These are phyloP conservation scores for Lagopus leucura DNA, from an alignment of 2,113 vertebrate genomes.

Conservation along the genomic window DNA sequence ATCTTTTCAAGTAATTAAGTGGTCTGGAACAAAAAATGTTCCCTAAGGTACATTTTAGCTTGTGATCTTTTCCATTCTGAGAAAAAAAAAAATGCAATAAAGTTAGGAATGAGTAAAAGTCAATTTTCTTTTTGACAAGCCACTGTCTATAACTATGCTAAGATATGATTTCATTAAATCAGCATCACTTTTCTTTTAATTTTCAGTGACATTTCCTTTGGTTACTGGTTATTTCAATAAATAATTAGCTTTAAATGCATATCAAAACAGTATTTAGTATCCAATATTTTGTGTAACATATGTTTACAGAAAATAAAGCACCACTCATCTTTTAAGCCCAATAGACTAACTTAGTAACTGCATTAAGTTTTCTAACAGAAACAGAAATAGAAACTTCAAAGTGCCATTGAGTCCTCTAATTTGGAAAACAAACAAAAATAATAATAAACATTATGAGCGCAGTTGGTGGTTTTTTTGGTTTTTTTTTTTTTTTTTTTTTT, in stretches of 20 bases:
- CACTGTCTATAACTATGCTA: constrained; percentile 50
- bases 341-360: constrained; percentile 57
- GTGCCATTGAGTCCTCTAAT: background rate
- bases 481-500: background rate
- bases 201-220: constrained; percentile 75
- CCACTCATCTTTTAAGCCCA: constrained; percentile 67
- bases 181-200: constrained; percentile 64
- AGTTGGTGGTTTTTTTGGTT: background rate
- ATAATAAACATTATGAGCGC: background rate
- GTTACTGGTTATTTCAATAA: constrained; percentile 72
- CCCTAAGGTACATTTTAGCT: constrained; percentile 69
- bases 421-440: background rate
- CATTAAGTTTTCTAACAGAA: constrained; percentile 26
- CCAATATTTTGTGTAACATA: constrained; percentile 3
- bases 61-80: constrained; percentile 67
- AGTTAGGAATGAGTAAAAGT: constrained; percentile 56
- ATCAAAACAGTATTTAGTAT: constrained; percentile 67
- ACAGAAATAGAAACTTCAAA: constrained; percentile 30
- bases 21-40: constrained; percentile 37
- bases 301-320: constrained; percentile 66
- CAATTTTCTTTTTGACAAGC: constrained; percentile 69
- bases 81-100: constrained; percentile 38
- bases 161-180: constrained; percentile 72
- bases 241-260: constrained; percentile 64
- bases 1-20: constrained; percentile 76